Evolutionary conservation across 2,888 invertebrate species (phyloP), one percentile per base, ranked within the genome.

Genomic region (Patella depressa): DNA sequence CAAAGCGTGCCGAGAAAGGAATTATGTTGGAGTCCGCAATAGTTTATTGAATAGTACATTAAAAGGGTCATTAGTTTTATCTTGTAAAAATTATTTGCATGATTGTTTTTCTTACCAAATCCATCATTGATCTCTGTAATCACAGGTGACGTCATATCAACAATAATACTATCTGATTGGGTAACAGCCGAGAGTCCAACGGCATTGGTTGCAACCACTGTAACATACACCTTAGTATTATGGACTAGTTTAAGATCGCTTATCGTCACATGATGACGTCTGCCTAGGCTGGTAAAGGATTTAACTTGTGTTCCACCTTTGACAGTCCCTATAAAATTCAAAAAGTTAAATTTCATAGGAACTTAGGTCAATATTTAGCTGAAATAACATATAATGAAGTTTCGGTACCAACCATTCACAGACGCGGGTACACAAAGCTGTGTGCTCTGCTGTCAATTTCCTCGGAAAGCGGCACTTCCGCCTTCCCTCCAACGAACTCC

Each of bases 121-220:
- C 86, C 86, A 78, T 87, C 87, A 59, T 79, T 77, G 11, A 87
- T 77, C 59, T 79, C 70, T 2, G 65, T 14, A 11, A 86, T 80
- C 7, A 78, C 65, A 1, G 87, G 87, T 12, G 83, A 81, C 2
- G 87, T 87, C 72, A 86, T 76, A 74, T 87, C 87, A n/a, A 86
- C 81, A 11, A 79, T 69, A 4, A 87, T 77, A 9, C 79, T 81
- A 15, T 80, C 78, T 0, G 86, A 85, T 24, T 83, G 79, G 19
- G 83, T 79, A 11, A 83, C 79, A 29, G 82, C 80, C 15, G 79
- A 78, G 17, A 85, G 73, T 9, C 84, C 85, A 2, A 85, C 84
- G 1, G 79, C 80, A 79, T 86, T 87, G 0, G 82, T 83, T 11
- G 86, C 87, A n/a, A 85, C 78, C 19, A 87, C 85, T n/a, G 86